phyloP scores from a whole-genome alignment of 2,888 invertebrate genomes.

The Dorcus parallelipipedus region DNA sequence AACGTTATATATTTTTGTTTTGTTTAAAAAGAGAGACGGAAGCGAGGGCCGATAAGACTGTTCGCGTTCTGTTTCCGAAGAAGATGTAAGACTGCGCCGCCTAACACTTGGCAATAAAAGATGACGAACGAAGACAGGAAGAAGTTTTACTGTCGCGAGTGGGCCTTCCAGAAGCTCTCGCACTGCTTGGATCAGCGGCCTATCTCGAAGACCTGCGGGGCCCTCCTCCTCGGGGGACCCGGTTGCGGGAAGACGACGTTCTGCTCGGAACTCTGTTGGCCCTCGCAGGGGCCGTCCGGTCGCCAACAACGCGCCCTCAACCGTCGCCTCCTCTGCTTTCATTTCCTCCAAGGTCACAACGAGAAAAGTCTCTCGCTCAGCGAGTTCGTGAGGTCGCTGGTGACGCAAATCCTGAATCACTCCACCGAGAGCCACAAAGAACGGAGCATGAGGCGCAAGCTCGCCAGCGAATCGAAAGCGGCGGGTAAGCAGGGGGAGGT shows the following conservation, averaged over 20 bases:
- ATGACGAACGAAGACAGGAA: constrained; percentile 58
- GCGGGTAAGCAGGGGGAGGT: constrained; percentile 21
- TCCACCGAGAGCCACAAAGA: constrained; percentile 54
- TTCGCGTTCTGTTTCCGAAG: background rate
- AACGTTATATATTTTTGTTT: background rate
- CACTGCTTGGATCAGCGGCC: constrained; percentile 88
- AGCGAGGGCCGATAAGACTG: too few species aligned
- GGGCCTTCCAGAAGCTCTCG: constrained; percentile 92
- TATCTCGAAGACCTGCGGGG: constrained; percentile 81
- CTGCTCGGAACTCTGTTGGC: constrained; percentile 74
- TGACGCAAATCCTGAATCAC: constrained; percentile 79
- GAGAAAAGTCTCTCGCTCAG: constrained; percentile 81
- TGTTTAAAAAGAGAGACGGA: too few species aligned
- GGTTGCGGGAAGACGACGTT: constrained; percentile 94
- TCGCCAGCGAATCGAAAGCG: constrained; percentile 35
- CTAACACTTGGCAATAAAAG: background rate
- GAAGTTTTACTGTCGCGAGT: constrained; percentile 87
- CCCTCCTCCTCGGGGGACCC: constrained; percentile 82
- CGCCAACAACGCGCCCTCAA: constrained; percentile 71
- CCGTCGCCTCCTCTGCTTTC: constrained; percentile 78
- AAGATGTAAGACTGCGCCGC: background rate
- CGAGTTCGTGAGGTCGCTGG: constrained; percentile 80
- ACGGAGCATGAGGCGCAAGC: constrained; percentile 42
- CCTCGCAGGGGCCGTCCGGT: constrained; percentile 63
- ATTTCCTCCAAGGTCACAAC: constrained; percentile 83